phyloP scores from a whole-genome alignment of 2,888 invertebrate genomes.

The Escarpia spicata region DNA sequence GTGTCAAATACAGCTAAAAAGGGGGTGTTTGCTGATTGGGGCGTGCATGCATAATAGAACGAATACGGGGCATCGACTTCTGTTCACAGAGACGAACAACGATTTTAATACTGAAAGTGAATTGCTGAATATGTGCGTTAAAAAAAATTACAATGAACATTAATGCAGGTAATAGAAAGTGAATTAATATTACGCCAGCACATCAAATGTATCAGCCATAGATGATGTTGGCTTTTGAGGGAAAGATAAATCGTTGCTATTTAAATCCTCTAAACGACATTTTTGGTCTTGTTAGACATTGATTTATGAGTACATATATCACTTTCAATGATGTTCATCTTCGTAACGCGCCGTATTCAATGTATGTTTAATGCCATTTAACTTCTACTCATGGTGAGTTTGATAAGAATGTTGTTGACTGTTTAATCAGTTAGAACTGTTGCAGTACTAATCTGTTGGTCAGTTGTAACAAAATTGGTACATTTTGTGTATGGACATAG shows the following conservation, averaged over 20 bases:
- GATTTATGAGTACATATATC: not conserved
- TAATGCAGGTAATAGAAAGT: not conserved
- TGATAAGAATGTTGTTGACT: no score
- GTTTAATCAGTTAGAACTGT: no score
- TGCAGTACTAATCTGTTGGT: no score
- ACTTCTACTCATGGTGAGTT: no score
- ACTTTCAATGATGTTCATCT: not conserved
- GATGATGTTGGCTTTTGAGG: not conserved
- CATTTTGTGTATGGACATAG: no score
- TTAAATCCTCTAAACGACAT: not conserved
- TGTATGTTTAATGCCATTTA: not conserved
- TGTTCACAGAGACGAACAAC: no score
- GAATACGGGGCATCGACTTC: no score
- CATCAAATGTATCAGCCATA: not conserved
- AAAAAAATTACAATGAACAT: not conserved
- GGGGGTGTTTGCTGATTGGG: no score
- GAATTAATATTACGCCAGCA: not conserved
- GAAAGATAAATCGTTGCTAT: not conserved
- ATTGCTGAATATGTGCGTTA: not conserved
- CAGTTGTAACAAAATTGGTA: no score
- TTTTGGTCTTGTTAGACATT: not conserved
- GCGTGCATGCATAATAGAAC: no score
- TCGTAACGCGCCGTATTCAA: not conserved
- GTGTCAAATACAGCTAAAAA: no score
- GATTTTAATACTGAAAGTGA: not conserved